Base-by-base conservation (phyloP, 2,113 vertebrate species). In the Dissostichus mawsoni region DNA sequence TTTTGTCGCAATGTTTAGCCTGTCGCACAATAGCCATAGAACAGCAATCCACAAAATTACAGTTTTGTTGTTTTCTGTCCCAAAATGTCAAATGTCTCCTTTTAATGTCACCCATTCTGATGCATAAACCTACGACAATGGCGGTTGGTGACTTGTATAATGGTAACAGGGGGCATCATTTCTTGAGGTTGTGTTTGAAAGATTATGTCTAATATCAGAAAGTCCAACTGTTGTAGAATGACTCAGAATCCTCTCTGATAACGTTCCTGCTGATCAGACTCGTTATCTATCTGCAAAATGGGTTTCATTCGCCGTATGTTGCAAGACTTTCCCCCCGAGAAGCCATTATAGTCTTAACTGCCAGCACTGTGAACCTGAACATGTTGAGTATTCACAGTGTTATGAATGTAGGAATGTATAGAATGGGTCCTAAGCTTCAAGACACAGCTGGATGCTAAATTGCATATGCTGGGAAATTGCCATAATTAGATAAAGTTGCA, bases 191-290 rank as follows among this genome's bases (percentile, higher is more conserved):
- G 23, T 70, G 11, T 47, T 20, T 6, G 13, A 4, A 45, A 4
- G 66, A 57, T 71, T 9, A 23, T 74, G 82, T 88, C 10, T 70
- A 64, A 62, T 56, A 11, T 70, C 25, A 50, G 8, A 69, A 59
- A 29, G 4, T 69, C 25, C 20, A 36, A 4, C 58, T 55, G 13
- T 52, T 14, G 36, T 48, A 50, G 25, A 25, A 16, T 33, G 11
- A 47, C 36, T 17, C 5, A 9, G 47, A 56, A 23, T 57, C 53
- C 29, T 69, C 66, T 74, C 47, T 56, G 5, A 1, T 6, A 13
- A 33, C 33, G 7, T 33, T 80, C 29, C 65, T 1, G 48, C 53
- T 12, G 65, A 73, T 57, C 58, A 18, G 50, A 44, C 33, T 47
- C 68, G 51, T 84, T 77, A 76, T 74, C 36, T 36, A 23, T 73